Conservation (phyloP, 2,888 invertebrate genomes). For the Sesia bembeciformis region DNA sequence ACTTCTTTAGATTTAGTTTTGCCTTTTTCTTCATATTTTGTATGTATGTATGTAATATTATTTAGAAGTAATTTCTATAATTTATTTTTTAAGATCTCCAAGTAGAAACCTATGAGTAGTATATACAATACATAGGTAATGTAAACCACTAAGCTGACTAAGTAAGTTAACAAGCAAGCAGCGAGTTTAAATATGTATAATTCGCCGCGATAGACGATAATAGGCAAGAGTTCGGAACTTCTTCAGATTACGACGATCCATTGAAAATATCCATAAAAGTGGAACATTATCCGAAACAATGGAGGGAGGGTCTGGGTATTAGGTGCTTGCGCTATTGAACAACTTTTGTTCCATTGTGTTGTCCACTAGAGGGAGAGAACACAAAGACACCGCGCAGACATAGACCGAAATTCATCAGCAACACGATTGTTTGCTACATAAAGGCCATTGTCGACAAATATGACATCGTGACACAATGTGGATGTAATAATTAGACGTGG, state of each 20-base stretch:
- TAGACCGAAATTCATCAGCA: conserved; percentile 74
- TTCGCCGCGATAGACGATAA: conserved; percentile 14
- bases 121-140: too few relatives aligned
- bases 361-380: conserved; percentile 61
- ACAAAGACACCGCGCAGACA: conserved; percentile 71
- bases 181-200: too few relatives aligned
- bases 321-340: conserved; percentile 72
- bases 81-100: too few relatives aligned
- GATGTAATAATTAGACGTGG: conserved; percentile 61
- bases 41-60: too few relatives aligned
- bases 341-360: conserved; percentile 73
- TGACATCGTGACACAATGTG: conserved; percentile 70
- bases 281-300: conserved; percentile 73
- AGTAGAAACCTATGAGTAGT: too few relatives aligned
- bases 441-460: conserved; percentile 72
- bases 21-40: too few relatives aligned
- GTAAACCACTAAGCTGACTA: too few relatives aligned
- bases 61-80: too few relatives aligned
- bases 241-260: conserved; percentile 68
- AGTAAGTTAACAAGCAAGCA: too few relatives aligned
- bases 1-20: too few relatives aligned
- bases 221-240: conserved; percentile 56
- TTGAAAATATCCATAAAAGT: conserved; percentile 75
- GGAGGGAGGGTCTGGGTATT: conserved; percentile 68
- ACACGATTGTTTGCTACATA: conserved; percentile 73